Evolutionary conservation across 2,113 vertebrate genomes (phyloP).

Genomic region (Rostratula benghalensis): DNA sequence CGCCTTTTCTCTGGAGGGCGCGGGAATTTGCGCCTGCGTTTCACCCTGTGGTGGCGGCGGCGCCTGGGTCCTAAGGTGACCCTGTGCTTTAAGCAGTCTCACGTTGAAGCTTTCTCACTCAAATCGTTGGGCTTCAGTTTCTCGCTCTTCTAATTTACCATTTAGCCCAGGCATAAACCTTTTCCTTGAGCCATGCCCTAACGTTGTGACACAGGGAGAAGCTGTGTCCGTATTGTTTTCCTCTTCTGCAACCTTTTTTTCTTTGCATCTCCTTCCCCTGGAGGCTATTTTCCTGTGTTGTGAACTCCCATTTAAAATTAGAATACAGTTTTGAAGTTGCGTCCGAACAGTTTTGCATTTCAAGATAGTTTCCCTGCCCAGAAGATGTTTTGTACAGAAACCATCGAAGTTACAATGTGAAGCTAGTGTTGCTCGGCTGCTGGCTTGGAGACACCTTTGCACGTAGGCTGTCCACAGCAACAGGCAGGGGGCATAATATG

Average conservation of each 20-base stretch:
- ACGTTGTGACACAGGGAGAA: not conserved
- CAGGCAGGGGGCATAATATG: not conserved
- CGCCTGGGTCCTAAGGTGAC: rapidly evolving
- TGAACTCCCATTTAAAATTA: not conserved
- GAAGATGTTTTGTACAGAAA: not conserved
- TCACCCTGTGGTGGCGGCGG: not conserved
- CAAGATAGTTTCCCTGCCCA: too few relatives aligned
- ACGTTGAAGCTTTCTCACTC: too few relatives aligned
- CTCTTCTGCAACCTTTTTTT: too few relatives aligned
- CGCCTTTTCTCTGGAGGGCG: rapidly evolving
- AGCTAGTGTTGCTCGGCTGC: not conserved
- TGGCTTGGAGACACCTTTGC: not conserved
- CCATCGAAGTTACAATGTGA: not conserved
- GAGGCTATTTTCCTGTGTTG: rapidly evolving
- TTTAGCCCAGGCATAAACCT: not conserved
- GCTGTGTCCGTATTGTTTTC: not conserved
- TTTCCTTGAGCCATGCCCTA: not conserved
- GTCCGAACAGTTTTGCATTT: not conserved
- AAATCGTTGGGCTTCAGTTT: not conserved
- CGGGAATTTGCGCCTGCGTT: not conserved
- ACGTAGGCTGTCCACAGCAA: rapidly evolving
- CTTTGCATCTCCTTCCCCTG: too few relatives aligned
- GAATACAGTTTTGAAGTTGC: not conserved
- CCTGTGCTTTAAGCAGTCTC: rapidly evolving
- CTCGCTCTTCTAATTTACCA: rapidly evolving